Base-by-base conservation (phyloP, 2,888 invertebrate species). In the Villa cingulata region DNA sequence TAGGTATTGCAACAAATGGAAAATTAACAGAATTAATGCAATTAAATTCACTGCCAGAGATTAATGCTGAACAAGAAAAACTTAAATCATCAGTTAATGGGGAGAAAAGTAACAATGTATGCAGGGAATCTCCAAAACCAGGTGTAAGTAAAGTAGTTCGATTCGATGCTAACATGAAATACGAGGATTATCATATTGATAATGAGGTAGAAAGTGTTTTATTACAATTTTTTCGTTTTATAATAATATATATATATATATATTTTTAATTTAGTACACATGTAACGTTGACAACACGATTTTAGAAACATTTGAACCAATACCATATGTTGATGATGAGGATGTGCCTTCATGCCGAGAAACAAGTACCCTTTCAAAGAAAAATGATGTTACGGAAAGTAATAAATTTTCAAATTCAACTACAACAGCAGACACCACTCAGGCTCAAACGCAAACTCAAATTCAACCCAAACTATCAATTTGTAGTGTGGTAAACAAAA, bases 1-100 rank as follows among this genome's bases (percentile, higher is more conserved):
- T 76, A 36, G 78, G 77, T 2, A 73, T 75, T 48, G 68, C 71
- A 2, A 56, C 55, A 4, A 58, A 58, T 29, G 56, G 57, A n/a
- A 59, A 58, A 39, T 52, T 55, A 15, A 50, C 42, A 41, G 56
- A 53, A 6, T 45, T 51, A 3, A 40, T 45, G 17, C 53, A 54
- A 5, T 36, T 54, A 7, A 52, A 47, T 43, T 55, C 55, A 5
- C 41, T 54, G 20, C 48, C 53, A 4, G 52, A 55, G 40, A 51
- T 56, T 17, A 43, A 37, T 14, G 16, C 7, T 29, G 49, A 43
- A 38, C 27, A 23, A 12, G 38, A 29, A 12, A 46, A 43, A 29
- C 41, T 17, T 2, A 36, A 37, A 1, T n/a, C 10, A 19, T 41
- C 32, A 2, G 34, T n/a, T 14, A 41, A 27, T 23, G 43, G 9